phyloP scores from a whole-genome alignment of 2,113 vertebrate species.

The Vanacampus margaritifer region DNA sequence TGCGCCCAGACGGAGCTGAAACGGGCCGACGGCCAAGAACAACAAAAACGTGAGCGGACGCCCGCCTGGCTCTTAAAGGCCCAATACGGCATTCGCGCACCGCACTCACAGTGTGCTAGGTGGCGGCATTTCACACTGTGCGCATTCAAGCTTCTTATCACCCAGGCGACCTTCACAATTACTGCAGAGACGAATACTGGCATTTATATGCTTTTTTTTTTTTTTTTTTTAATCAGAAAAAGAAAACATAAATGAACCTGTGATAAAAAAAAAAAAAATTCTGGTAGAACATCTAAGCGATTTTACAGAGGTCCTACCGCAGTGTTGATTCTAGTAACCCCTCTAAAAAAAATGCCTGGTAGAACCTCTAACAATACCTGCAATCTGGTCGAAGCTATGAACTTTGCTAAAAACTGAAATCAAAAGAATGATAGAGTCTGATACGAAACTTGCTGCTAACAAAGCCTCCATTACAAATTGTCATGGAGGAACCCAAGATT shows the following conservation, averaged over 20 bases:
- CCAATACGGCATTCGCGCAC: neutral
- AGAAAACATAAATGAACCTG: neutral
- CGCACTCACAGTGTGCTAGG: neutral
- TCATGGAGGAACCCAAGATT: too few relatives aligned
- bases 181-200: too few relatives aligned
- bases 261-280: neutral
- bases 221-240: too few relatives aligned
- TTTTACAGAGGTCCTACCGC: neutral
- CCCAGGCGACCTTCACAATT: neutral
- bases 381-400: neutral
- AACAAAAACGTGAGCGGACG: neutral
- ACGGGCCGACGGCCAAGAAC: conserved; percentile 1
- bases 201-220: too few relatives aligned
- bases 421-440: neutral
- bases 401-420: neutral
- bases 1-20: conserved; percentile 16
- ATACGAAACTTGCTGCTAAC: neutral
- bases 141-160: neutral
- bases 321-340: neutral
- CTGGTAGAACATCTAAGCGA: neutral
- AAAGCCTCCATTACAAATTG: too few relatives aligned
- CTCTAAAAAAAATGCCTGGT: neutral
- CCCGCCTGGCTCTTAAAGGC: neutral
- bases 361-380: neutral
- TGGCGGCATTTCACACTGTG: neutral